phyloP scores from a whole-genome alignment of 2,797 vertebrate genomes.

The Spinus pinus region DNA sequence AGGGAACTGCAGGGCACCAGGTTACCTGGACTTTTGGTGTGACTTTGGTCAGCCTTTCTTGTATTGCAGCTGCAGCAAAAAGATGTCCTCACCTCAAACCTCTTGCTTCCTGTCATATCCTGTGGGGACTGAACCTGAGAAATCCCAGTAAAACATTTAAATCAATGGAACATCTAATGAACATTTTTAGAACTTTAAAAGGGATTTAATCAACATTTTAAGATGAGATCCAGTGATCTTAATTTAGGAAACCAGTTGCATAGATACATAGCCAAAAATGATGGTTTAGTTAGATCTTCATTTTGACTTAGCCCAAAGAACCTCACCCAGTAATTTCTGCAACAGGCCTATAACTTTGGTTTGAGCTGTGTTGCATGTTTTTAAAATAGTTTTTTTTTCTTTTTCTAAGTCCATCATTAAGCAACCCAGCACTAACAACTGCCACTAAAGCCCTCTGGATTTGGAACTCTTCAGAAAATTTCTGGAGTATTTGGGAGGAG shows the following conservation, averaged over 20 bases:
- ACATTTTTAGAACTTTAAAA: not conserved
- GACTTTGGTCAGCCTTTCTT: not conserved
- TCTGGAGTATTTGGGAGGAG: not conserved
- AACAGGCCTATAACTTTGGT: conserved; percentile 54
- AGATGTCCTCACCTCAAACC: not conserved
- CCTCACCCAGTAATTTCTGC: conserved; percentile 62
- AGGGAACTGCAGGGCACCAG: not conserved
- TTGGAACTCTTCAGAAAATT: not conserved
- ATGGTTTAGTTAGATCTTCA: not conserved
- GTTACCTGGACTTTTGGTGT: not conserved
- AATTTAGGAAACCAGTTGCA: conserved; percentile 37
- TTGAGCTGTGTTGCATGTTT: not conserved
- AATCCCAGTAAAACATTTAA: not conserved
- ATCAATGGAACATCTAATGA: not conserved
- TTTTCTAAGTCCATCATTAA: conserved; percentile 32
- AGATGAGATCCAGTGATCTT: not conserved
- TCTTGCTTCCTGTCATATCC: not conserved
- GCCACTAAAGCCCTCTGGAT: not conserved
- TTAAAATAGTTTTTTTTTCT: conserved; percentile 40
- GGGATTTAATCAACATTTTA: not conserved
- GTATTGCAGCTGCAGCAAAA: not conserved
- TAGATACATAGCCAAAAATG: conserved; percentile 6
- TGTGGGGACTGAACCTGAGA: not conserved
- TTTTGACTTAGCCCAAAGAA: conserved; percentile 34
- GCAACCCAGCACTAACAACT: not conserved